These are phyloP conservation scores for Rhinichthys klamathensis DNA, from an alignment of 2,113 vertebrate genomes.

Conservation along the genomic window DNA sequence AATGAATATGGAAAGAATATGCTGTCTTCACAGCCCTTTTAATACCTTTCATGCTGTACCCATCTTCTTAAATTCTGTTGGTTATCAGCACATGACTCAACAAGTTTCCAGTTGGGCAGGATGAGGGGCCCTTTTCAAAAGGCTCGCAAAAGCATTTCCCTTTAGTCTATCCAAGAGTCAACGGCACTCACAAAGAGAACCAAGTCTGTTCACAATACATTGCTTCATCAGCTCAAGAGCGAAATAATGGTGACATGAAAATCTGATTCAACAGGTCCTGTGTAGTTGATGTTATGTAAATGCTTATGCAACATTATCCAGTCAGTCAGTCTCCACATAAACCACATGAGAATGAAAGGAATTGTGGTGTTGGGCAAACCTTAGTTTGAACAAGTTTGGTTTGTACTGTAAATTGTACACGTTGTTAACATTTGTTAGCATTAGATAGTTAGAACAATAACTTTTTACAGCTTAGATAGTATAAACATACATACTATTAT, in stretches of 20 bases:
- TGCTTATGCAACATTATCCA: constrained; percentile 28
- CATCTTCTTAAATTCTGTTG: not conserved
- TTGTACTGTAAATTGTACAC: not conserved
- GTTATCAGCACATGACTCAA: constrained; percentile 29
- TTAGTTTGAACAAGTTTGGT: not conserved
- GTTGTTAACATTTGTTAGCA: not conserved
- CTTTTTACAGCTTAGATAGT: not conserved
- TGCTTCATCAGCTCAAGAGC: not conserved
- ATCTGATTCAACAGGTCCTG: constrained; percentile 2
- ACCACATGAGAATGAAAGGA: not conserved
- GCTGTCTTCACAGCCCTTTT: too few species aligned
- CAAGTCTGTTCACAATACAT: constrained; percentile 11
- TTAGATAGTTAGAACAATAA: too few species aligned
- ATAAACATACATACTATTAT: not conserved
- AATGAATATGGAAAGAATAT: not conserved
- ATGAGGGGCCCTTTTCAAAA: constrained; percentile 35
- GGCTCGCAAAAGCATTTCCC: constrained; percentile 24
- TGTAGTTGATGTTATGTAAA: constrained; percentile 39
- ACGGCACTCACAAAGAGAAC: constrained; percentile 8
- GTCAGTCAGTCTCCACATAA: not conserved
- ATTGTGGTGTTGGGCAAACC: not conserved
- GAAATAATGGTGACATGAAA: not conserved
- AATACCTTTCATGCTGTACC: not conserved
- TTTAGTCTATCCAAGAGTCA: constrained; percentile 36
- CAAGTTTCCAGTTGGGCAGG: constrained; percentile 23